These are phyloP conservation scores for Zeugodacus cucurbitae DNA, from an alignment of 1,140 invertebrate genomes.

Conservation along the genomic window DNA sequence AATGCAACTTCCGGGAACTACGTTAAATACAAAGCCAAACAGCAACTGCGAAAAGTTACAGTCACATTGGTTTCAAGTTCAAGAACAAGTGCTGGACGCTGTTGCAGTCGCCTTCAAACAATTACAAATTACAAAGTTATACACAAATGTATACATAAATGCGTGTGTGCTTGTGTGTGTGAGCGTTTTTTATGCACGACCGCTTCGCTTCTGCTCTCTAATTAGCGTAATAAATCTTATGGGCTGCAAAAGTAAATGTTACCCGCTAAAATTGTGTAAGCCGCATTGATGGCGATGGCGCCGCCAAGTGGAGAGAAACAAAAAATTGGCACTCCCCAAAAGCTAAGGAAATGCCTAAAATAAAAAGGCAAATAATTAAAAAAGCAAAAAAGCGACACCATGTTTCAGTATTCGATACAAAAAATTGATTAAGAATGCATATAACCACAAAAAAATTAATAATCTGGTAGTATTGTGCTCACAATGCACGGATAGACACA, in stretches of 20 bases:
- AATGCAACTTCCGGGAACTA: neutral
- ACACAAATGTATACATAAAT: too few relatives aligned
- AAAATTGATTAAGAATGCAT: conserved; percentile 8
- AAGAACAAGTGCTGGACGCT: neutral
- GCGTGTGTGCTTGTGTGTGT: neutral
- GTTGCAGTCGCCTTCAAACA: neutral
- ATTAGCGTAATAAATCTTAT: conserved; percentile 64
- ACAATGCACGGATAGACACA: neutral
- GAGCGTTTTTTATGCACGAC: neutral
- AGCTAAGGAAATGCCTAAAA: neutral
- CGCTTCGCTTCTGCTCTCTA: conserved; percentile 48
- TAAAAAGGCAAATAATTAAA: too few relatives aligned
- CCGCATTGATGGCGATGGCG: neutral
- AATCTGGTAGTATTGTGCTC: neutral
- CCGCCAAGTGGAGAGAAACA: neutral
- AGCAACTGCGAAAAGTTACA: neutral
- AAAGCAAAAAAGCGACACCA: neutral
- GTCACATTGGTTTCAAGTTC: neutral
- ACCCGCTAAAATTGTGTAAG: conserved; percentile 13
- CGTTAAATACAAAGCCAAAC: neutral
- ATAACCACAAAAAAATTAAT: neutral
- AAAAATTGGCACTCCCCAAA: neutral
- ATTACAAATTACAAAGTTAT: neutral
- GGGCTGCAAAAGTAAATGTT: conserved; percentile 46
- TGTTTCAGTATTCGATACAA: neutral